A percentile compares a stretch with the other conserved stretches of the same genome.
Conservation (phyloP, 2,888 invertebrate species). For the Apotomis capreana region DNA sequence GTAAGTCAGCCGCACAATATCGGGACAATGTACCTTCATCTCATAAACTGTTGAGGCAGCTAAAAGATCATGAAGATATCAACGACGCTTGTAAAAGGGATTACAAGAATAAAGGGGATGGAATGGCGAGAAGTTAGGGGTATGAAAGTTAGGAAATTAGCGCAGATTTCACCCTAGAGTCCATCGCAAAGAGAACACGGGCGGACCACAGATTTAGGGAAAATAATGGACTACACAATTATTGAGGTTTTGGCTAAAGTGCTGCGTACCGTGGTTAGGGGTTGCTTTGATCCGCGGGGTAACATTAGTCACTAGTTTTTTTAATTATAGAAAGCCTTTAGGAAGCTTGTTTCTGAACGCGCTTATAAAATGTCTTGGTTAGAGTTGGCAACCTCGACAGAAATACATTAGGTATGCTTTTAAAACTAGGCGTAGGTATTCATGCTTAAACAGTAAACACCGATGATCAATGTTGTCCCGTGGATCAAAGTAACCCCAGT, state of each 20-base stretch:
- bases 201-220: background rate
- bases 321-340: too few relatives aligned
- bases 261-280: too few relatives aligned
- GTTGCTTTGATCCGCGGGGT: too few relatives aligned
- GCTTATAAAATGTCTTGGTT: too few relatives aligned
- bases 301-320: too few relatives aligned
- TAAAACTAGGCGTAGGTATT: too few relatives aligned
- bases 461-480: too few relatives aligned
- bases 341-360: too few relatives aligned
- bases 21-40: slow-evolving; percentile 3
- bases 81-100: slow-evolving; percentile 33
- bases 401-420: too few relatives aligned
- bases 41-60: slow-evolving; percentile 23
- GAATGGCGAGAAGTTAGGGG: slow-evolving; percentile 24
- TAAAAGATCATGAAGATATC: slow-evolving; percentile 4
- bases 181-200: slow-evolving; percentile 5
- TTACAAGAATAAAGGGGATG: slow-evolving; percentile 22
- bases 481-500: too few relatives aligned
- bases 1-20: slow-evolving; percentile 7
- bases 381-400: too few relatives aligned
- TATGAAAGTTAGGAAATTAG: slow-evolving; percentile 30
- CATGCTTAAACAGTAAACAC: too few relatives aligned
- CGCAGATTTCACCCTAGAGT: slow-evolving; percentile 24
- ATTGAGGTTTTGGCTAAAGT: background rate
- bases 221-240: background rate